Conservation (phyloP, 2,113 vertebrate species). For the Catharus fuscescens region DNA sequence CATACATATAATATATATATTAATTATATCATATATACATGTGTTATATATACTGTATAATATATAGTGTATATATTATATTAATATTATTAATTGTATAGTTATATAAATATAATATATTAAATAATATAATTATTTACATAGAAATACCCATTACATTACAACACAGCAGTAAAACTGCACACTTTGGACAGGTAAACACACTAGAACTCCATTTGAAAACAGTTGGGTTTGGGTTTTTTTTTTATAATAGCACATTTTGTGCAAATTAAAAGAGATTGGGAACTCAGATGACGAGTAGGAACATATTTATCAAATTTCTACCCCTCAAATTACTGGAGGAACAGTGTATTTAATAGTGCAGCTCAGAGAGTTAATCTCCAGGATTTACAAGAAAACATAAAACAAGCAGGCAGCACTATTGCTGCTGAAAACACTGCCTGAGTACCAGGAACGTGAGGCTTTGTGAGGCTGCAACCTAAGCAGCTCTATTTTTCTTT, state of each 20-base stretch:
- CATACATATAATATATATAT: no score
- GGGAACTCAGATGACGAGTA: not conserved
- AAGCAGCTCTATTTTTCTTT: not conserved
- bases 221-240: not conserved
- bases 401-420: not conserved
- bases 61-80: no score
- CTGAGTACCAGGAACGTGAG: not conserved
- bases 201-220: not conserved
- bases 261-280: not conserved
- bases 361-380: not conserved
- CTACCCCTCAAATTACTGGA: not conserved
- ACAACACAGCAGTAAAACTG: not conserved
- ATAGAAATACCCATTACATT: not conserved
- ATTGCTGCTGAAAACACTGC: not conserved
- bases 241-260: not conserved
- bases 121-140: no score
- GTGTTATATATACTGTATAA: no score
- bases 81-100: no score
- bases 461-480: not conserved
- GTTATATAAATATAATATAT: no score
- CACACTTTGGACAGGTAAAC: not conserved
- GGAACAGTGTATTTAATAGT: not conserved
- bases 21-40: no score
- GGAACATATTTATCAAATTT: not conserved
- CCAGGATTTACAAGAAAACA: not conserved